Conservation (phyloP, 1,140 invertebrate genomes). For the Plectrocnemia conspersa region DNA sequence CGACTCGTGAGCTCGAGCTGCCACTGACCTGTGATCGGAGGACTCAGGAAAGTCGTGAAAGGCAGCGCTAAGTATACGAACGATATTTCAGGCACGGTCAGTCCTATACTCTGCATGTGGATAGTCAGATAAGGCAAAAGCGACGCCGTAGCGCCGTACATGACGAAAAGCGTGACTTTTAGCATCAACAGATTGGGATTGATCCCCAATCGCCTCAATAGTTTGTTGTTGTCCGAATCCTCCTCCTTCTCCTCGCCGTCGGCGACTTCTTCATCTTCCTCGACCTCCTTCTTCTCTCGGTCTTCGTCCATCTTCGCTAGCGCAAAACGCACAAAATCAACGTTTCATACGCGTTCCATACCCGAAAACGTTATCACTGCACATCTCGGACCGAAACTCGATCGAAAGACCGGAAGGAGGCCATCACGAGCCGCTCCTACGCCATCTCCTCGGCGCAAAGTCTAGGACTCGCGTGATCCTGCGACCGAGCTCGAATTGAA, state of each 20-base stretch:
- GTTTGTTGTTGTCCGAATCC: conserved; percentile 38
- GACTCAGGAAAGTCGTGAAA: conserved; percentile 73
- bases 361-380: background rate
- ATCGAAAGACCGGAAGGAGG: background rate
- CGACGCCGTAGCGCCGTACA: conserved; percentile 75
- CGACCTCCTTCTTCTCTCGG: conserved; percentile 44
- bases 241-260: conserved; percentile 42
- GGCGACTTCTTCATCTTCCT: conserved; percentile 33
- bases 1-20: background rate
- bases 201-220: conserved; percentile 50
- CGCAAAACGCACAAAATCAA: background rate
- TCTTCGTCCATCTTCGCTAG: conserved; percentile 30
- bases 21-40: conserved; percentile 67
- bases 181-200: conserved; percentile 71
- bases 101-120: conserved; percentile 81
- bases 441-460: background rate
- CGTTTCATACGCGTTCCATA: conserved; percentile 7
- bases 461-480: conserved; percentile 30
- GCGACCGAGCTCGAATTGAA: conserved; percentile 33
- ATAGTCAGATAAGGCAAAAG: conserved; percentile 78
- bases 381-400: too few species aligned
- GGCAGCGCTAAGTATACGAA: conserved; percentile 79
- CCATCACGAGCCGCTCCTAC: background rate
- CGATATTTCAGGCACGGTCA: conserved; percentile 77
- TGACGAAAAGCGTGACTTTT: conserved; percentile 73